Base-by-base conservation (phyloP, 2,113 vertebrate species). In the Natator depressus region DNA sequence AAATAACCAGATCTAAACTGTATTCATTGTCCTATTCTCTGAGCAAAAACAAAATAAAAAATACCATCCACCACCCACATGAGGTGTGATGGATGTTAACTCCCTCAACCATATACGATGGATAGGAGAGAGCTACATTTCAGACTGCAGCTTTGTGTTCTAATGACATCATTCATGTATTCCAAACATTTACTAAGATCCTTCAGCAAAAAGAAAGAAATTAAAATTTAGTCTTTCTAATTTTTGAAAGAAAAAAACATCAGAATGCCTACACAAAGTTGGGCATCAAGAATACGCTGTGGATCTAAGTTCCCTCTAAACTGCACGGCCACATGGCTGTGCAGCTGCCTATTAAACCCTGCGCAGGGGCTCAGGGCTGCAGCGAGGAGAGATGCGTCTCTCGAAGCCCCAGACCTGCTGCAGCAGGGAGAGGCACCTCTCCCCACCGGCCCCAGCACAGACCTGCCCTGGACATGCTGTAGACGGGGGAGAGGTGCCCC, bases 101-200 rank as follows among this genome's bases (percentile, higher is more conserved):
- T 0, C 35, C 84, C 81, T 20, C 14, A 35, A 11, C 10, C 76
- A 38, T 78, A 79, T 80, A 85, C 72, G 16, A n/a, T 47, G 59
- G 51, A 88, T 93, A 82, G 0, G 1, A 25, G 91, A 91, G 75
- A 0, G 3, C 84, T 2, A 3, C 0, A 2, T 16, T 93, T 72
- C 0, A 0, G 35, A 25, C 8, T 10, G 29, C 19, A 84, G 78
- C 22, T 38, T 54, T 82, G 29, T 11, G 10, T 94, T 84, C 10
- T 6, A n/a, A 19, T 65, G 31, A 65, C 5, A 35, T 4, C 1
- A 1, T 2, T 46, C 20, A 25, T 6, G 20, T 85, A 85, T 81
- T 84, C 38, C 20, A 25, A 69, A 88, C 75, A 79, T 85, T 94
- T 89, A 78, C 76, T 82, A 50, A 65, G 90, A 91, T 81, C 20